Evolutionary conservation across 2,888 invertebrate genomes (phyloP), one percentile per base, ranked within the genome.

Genomic region (Agapostemon virescens): DNA sequence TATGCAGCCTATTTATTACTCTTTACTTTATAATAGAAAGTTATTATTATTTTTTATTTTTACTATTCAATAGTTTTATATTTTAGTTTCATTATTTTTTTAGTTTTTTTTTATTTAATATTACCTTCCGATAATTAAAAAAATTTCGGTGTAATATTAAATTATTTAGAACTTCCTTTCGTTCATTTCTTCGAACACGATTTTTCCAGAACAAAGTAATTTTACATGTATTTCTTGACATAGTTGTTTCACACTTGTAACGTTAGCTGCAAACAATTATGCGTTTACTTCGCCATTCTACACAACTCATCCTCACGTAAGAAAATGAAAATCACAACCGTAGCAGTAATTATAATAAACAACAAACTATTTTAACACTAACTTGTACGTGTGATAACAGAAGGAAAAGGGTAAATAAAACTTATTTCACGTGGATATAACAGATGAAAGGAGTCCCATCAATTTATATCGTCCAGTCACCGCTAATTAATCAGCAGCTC

Each of bases 401-500:
- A 55, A 55, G 15, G 15, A 55, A 17, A 15, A 0, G 15, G 6
- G 6, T 2, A 55, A 55, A 55, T 26, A 6, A 33, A 20, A 33
- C 33, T 61, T 0, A 20, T 61, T 20, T 9, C 1, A 61, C 33
- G 64, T 38, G 15, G 20, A 2, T 15, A 2, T 0, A 1, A 15
- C n/a, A 38, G 23, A 38, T 23, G 38, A 23, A n/a, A 23, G 23
- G 23, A 52, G 9, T 5, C 9, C 26, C 17, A 33, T 61, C 23
- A 23, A 15, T n/a, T 33, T 66, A 38, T 23, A 69, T 13, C n/a
- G 38, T 20, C 17, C 40, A 52, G 15, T 64, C 40, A 6, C 38
- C 66, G 70, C 49, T 78, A 78, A 78, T 78, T 68, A 79, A 71
- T 68, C 26, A 49, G 49, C 7, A 49, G 40, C 33, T 63, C 36